Base-by-base conservation (phyloP, 2,113 vertebrate genomes). In the Pyxicephalus adspersus region DNA sequence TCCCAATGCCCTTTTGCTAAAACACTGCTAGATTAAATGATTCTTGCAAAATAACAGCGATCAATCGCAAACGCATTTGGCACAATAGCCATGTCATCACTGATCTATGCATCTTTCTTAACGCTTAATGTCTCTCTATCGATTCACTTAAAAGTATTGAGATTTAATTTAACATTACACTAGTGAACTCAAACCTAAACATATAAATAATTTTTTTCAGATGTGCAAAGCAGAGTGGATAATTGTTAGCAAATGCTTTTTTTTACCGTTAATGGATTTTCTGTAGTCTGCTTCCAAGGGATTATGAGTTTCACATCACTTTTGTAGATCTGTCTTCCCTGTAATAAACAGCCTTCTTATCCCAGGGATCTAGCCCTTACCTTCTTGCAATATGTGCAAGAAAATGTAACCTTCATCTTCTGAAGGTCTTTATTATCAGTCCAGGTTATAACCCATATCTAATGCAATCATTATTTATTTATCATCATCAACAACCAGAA, bases 91-190 rank as follows among this genome's bases (percentile, higher is more conserved):
- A 55, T 55, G 50, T 57, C 79, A 64, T 38, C 60, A 73, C n/a
- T 54, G 34, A 64, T 64, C n/a, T 55, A 64, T 64, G 57, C 26
- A 81, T 52, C 61, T 74, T 64, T n/a, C 22, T 20, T 73, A 34
- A 28, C 18, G 20, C 60, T 65, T 81, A 74, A 38, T 57, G 26
- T 63, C 57, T 52, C 28, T 18, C 25, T 50, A 80, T 80, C 13
- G 78, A 64, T 81, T 81, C 50, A 51, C 60, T 74, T 81, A 64
- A 73, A 52, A 31, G 52, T 67, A 68, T 78, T 60, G 29, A 68
- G 76, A 58, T 78, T 78, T 77, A 57, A 78, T 78, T 57, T 60
- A 70, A 38, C 28, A 67, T 78, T 71, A 52, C 25, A 31, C 57
- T 63, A 31, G 25, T 72, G 34, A 71, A 73, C 68, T 28, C 25